Base-by-base conservation (phyloP, 2,797 vertebrate species). In the Chlorospingus flavigularis region DNA sequence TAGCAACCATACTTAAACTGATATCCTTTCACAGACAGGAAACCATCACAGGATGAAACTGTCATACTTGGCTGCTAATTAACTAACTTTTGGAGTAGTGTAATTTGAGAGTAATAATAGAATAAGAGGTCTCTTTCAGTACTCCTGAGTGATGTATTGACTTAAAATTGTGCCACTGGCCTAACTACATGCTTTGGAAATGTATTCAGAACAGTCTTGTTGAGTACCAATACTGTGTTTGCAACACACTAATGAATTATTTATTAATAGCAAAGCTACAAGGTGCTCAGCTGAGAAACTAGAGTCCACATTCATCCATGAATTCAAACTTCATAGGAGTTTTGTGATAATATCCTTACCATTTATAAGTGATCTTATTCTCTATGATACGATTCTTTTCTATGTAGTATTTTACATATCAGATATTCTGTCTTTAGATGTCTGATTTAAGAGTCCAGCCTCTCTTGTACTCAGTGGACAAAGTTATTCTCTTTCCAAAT, bases 51-150 rank as follows among this genome's bases (percentile, higher is more conserved):
- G 88, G 84, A 93, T 86, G 90, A 65, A 95, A 92, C 88, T 96
- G 92, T 89, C 92, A 76, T 89, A 94, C 77, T 91, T 95, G 86
- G 86, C 88, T 94, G 93, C 94, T 96, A 96, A 97, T 96, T 96
- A 91, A 79, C 68, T 91, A 94, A 94, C 90, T 88, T 95, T 87
- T 89, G 67, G 74, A 89, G 92, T 74, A 82, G 74, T 62, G 88
- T 79, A 95, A 89, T 96, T 95, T 92, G 80, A 95, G 90, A 88
- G 80, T 71, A 95, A 91, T 92, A 96, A 95, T 92, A 95, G 93
- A 97, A 97, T 94, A 88, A 96, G 90, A 95, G 77, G 53, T 94
- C 74, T 93, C 88, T 96, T 95, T 96, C 92, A 93, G 83, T 93
- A 60, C 86, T 94, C 90, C 88, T 94, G 66, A 88, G 94, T 90